Base-by-base conservation (phyloP, 1,140 invertebrate genomes). In the Diplogasteroides magnus region DNA sequence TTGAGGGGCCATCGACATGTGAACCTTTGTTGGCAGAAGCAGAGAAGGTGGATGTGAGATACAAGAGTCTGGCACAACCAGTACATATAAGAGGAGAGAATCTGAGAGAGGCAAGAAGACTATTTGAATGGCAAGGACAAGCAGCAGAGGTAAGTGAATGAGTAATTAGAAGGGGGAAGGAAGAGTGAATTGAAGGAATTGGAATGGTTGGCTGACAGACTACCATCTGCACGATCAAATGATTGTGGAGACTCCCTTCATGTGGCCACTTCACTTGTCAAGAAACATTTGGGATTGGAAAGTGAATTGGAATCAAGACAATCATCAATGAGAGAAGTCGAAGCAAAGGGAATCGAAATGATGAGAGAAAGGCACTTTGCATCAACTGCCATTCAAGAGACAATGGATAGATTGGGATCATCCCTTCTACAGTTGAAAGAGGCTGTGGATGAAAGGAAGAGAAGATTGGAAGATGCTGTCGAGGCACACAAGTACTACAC, bases 181-280 rank as follows among this genome's bases (percentile, higher is more conserved):
- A 48, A 48, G 37, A 48, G 37, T 48, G 37, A 48, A 48, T 48
- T 48, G 37, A 48, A 48, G 37, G 96, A 99, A 84, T 93, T 96
- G 77, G 85, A 97, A 3, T 99, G 96, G 96, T 93, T 98, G 69
- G 88, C 89, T 48, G 95, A 98, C 83, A 98, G 97, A 84, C 91
- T 97, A 89, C 93, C 94, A 0, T 87, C 92, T 70, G 93, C 94
- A 1, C 90, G 88, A 27, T 94, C 90, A 73, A 88, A 86, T 0
- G 93, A 98, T 71, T 96, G 91, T 83, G 96, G 96, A 55, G 96
- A 92, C 83, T 94, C 92, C 15, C 85, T 98, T 6, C 96, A 96
- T 86, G 93, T 92, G 84, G 95, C 98, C 0, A 32, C 25, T 67
- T 26, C 61, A 23, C 1, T 31, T 32, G 57, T 60, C 19, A 89